Conservation (phyloP, 2,797 vertebrate species). For the Emys orbicularis region DNA sequence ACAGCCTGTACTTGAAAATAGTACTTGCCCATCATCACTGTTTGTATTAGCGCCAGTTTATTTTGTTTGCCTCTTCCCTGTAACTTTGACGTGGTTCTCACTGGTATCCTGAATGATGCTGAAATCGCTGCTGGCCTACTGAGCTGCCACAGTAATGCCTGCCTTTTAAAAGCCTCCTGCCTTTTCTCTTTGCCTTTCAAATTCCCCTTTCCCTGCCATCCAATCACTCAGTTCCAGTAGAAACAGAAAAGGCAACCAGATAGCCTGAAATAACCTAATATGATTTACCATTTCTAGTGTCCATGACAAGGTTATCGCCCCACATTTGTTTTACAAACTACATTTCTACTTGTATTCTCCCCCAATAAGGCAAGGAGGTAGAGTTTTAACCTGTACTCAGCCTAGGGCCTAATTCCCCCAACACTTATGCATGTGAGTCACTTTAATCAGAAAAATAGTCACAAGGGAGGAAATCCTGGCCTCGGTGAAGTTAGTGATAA, state of each 20-base stretch:
- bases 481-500: not conserved
- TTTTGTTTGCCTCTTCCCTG: not conserved
- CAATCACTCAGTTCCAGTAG: not conserved
- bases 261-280: not conserved
- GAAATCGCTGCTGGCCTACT: conserved; percentile 85
- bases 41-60: not conserved
- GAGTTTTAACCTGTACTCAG: not conserved
- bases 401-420: not conserved
- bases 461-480: not conserved
- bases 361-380: not conserved
- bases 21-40: not conserved
- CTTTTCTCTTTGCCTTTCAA: not conserved
- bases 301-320: not conserved
- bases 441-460: not conserved
- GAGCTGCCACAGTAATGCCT: conserved; percentile 84
- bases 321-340: not conserved
- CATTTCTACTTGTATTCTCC: not conserved
- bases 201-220: not conserved
- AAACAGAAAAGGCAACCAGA: not conserved
- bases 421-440: not conserved
- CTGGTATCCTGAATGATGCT: conserved; percentile 83
- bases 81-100: conserved; percentile 80
- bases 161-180: not conserved
- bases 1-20: not conserved
- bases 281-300: not conserved